phyloP scores from a whole-genome alignment of 1,140 invertebrate species.

The Dendroctonus valens region DNA sequence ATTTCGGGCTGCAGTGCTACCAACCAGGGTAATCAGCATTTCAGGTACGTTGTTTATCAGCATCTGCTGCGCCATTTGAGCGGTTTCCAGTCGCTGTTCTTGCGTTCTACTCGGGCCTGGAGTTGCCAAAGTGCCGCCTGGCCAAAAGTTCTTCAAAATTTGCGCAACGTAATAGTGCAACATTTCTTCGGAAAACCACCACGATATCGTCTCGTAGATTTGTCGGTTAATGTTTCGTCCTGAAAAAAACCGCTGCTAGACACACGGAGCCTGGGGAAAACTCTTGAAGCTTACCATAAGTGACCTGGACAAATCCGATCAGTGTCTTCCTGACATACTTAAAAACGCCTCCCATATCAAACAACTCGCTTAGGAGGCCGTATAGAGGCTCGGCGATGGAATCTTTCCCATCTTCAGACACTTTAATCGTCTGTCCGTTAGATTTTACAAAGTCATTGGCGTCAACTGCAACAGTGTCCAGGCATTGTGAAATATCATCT shows the following conservation, averaged over 20 bases:
- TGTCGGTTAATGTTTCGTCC: conserved; percentile 89
- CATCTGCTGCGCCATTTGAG: conserved; percentile 62
- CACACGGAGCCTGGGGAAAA: too few relatives aligned
- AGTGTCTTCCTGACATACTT: conserved; percentile 82
- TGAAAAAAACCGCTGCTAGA: background rate
- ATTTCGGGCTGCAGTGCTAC: conserved; percentile 77
- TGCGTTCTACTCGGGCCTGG: conserved; percentile 58
- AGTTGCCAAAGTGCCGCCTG: conserved; percentile 67
- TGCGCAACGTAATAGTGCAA: conserved; percentile 82
- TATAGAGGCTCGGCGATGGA: conserved; percentile 88
- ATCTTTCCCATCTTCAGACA: conserved; percentile 67
- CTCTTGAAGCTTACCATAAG: conserved; percentile 24
- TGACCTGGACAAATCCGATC: conserved; percentile 81
- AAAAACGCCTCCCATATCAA: conserved; percentile 85
- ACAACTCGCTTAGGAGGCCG: conserved; percentile 80
- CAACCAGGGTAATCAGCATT: conserved; percentile 78
- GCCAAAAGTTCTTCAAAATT: conserved; percentile 86
- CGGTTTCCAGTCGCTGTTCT: conserved; percentile 68
- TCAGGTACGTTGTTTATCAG: conserved; percentile 75
- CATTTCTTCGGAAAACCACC: conserved; percentile 88
- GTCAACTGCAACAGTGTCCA: conserved; percentile 60
- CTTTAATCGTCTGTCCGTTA: conserved; percentile 37
- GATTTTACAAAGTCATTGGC: conserved; percentile 49
- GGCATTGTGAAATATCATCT: conserved; percentile 69
- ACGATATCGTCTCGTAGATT: conserved; percentile 81